These are phyloP conservation scores for Stenodema calcarata DNA, from an alignment of 2,888 invertebrate species.

Conservation along the genomic window DNA sequence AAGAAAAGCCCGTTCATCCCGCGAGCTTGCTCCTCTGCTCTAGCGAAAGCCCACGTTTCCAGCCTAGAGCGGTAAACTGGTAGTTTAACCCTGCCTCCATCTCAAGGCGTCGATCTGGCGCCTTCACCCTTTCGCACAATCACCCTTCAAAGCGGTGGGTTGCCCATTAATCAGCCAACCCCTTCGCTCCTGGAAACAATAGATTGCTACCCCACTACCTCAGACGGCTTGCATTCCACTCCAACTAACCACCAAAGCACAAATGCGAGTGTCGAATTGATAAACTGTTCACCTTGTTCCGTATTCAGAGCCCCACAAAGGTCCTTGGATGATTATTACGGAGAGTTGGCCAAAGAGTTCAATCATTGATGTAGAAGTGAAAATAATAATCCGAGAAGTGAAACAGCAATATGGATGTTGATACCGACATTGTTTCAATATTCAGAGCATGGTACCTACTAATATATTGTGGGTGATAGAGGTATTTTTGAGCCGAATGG, in stretches of 20 bases:
- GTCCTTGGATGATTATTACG: not conserved
- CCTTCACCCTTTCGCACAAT: constrained; percentile 20
- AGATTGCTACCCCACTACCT: constrained; percentile 13
- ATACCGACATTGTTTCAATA: too few species aligned
- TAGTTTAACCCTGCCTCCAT: constrained; percentile 16
- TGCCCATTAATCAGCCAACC: constrained; percentile 31
- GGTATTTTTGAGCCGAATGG: too few species aligned
- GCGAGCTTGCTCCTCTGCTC: not conserved
- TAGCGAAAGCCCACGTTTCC: not conserved
- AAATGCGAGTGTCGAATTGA: constrained; percentile 35
- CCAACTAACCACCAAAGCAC: constrained; percentile 26
- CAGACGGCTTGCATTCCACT: constrained; percentile 19
- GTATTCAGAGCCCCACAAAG: not conserved
- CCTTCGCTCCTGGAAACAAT: constrained; percentile 19
- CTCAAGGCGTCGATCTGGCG: constrained; percentile 22
- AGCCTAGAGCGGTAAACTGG: constrained; percentile 1
- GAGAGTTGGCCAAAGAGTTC: not conserved
- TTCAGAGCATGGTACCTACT: too few species aligned
- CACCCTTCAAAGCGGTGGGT: constrained; percentile 36
- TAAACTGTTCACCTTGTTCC: constrained; percentile 31
- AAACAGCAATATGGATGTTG: too few species aligned
- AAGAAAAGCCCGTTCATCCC: constrained; percentile 1
- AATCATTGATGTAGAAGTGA: not conserved
- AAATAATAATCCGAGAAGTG: not conserved
- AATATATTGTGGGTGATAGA: too few species aligned